These are phyloP conservation scores for Cuculus canorus DNA, from an alignment of 2,797 vertebrate species.

Conservation along the genomic window DNA sequence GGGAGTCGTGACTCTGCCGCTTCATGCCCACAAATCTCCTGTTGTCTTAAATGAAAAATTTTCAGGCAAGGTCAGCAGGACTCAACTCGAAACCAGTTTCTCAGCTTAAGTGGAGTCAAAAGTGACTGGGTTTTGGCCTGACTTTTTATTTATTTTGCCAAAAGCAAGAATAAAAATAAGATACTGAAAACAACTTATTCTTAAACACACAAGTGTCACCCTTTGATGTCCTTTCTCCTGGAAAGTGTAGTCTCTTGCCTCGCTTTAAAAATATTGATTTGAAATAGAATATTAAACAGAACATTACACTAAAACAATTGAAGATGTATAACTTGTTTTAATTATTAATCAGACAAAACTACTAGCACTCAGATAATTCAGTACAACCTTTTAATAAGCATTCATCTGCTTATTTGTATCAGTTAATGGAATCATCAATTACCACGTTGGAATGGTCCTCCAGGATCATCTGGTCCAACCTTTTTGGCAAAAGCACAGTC, in stretches of 20 bases:
- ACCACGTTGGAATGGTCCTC: too few relatives aligned
- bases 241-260: not conserved
- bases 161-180: constrained; percentile 41
- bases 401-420: not conserved
- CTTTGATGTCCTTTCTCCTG: constrained; percentile 8
- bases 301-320: not conserved
- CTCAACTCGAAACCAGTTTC: constrained; percentile 26
- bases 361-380: not conserved
- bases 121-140: constrained; percentile 33
- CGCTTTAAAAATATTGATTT: not conserved
- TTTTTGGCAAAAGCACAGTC: too few relatives aligned
- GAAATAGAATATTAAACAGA: not conserved
- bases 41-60: not conserved
- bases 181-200: not conserved
- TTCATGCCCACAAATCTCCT: not conserved
- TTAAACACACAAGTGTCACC: not conserved
- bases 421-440: not conserved
- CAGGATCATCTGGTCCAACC: too few relatives aligned
- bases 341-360: constrained; percentile 5
- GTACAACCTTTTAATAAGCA: not conserved
- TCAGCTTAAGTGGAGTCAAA: constrained; percentile 30
- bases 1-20: not conserved
- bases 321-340: not conserved
- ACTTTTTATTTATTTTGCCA: constrained; percentile 27
- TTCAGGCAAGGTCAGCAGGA: constrained; percentile 13